Evolutionary conservation across 1,140 invertebrate genomes (phyloP).

Genomic region (Drosophila aff.): DNA sequence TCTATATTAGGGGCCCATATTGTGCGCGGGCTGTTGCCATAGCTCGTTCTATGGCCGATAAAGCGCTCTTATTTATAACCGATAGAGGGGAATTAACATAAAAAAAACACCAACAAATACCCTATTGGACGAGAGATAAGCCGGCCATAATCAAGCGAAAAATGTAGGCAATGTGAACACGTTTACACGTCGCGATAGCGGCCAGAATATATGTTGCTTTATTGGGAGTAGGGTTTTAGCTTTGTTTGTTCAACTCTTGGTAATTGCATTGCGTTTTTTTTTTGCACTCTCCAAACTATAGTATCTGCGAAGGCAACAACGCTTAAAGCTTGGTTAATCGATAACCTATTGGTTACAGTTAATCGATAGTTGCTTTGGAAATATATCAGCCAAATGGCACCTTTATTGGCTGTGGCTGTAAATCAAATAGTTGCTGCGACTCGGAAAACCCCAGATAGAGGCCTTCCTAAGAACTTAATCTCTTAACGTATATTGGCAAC

Average conservation of each 20-base stretch:
- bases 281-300: slow-evolving; percentile 8
- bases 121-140: slow-evolving; percentile 36
- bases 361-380: slow-evolving; percentile 11
- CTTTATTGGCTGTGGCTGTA: not conserved
- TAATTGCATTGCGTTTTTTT: not conserved
- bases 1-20: slow-evolving; percentile 48
- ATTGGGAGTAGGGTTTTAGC: slow-evolving; percentile 17
- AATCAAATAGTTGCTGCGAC: slow-evolving; percentile 9
- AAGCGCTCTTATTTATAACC: slow-evolving; percentile 50
- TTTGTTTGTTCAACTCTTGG: not conserved
- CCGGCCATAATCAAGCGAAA: slow-evolving; percentile 40
- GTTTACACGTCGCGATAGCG: slow-evolving; percentile 39
- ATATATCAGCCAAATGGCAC: slow-evolving; percentile 4
- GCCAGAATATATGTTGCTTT: slow-evolving; percentile 31
- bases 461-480: slow-evolving; percentile 32
- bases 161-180: slow-evolving; percentile 30
- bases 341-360: slow-evolving; percentile 4
- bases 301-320: not conserved
- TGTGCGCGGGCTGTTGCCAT: slow-evolving; percentile 40
- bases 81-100: slow-evolving; percentile 53
- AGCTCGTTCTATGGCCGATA: slow-evolving; percentile 45
- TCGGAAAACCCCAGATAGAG: slow-evolving; percentile 34
- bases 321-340: slow-evolving; percentile 21
- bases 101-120: slow-evolving; percentile 38
- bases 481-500: not conserved